Conservation (phyloP, 2,888 invertebrate species). For the Dolichopus griseipennis region DNA sequence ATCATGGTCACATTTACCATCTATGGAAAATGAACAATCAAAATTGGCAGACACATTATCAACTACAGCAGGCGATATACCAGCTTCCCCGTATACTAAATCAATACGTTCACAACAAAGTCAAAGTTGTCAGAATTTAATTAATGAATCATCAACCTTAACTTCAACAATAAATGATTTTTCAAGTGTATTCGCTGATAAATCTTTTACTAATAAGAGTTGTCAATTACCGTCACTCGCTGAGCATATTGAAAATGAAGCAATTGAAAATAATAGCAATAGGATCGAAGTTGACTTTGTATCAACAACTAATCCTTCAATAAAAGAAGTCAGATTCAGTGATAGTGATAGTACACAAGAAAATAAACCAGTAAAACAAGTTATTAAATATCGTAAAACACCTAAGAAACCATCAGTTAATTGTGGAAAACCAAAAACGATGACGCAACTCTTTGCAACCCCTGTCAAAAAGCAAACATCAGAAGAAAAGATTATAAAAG, state of each 20-base stretch:
- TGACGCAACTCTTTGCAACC: background rate
- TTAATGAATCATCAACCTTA: background rate
- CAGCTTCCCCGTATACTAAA: background rate
- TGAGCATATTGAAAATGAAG: too few relatives aligned
- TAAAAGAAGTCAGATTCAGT: background rate
- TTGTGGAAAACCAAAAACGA: too few relatives aligned
- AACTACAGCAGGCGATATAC: background rate
- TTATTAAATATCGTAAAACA: background rate
- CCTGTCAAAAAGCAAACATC: background rate
- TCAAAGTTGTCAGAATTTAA: constrained; percentile 1
- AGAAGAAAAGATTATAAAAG: background rate
- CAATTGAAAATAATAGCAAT: background rate
- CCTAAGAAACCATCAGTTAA: background rate
- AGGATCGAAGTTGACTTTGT: background rate
- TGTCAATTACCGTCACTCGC: background rate
- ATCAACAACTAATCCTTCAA: background rate
- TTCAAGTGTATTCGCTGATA: background rate
- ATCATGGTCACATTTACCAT: constrained; percentile 10
- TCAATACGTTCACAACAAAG: background rate
- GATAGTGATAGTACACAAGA: background rate
- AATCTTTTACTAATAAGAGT: background rate
- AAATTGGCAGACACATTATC: background rate
- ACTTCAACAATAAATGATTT: background rate
- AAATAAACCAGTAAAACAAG: background rate
- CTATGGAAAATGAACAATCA: background rate